Conservation (phyloP, 2,888 invertebrate genomes). For the Coenonympha arcania region DNA sequence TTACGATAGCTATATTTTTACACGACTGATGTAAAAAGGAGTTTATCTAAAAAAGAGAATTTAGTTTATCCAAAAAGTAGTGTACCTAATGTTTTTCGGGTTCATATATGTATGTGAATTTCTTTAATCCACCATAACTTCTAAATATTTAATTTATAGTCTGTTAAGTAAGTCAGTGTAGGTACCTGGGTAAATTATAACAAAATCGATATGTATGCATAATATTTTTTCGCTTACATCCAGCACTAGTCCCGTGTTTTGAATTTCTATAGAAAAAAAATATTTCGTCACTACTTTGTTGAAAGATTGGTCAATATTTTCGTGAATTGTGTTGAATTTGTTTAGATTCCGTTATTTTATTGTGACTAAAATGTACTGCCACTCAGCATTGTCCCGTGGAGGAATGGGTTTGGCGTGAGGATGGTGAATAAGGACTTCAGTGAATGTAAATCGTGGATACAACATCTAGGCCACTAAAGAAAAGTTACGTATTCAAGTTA, state of each 20-base stretch:
- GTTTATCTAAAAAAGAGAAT: too few relatives aligned
- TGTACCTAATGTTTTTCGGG: too few relatives aligned
- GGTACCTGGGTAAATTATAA: too few relatives aligned
- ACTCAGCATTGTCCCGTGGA: not conserved
- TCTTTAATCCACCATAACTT: too few relatives aligned
- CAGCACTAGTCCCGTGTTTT: not conserved
- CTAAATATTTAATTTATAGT: too few relatives aligned
- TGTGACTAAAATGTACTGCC: slow-evolving; percentile 8
- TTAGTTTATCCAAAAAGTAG: too few relatives aligned
- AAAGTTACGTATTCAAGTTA: slow-evolving; percentile 14
- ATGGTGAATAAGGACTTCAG: slow-evolving; percentile 44
- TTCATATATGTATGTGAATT: too few relatives aligned
- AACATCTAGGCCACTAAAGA: slow-evolving; percentile 34
- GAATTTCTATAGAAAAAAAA: not conserved
- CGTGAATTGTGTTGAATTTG: not conserved
- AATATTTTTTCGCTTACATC: not conserved
- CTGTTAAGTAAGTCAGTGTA: too few relatives aligned
- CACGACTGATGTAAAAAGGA: too few relatives aligned
- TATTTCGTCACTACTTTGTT: not conserved
- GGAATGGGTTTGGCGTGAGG: slow-evolving; percentile 28
- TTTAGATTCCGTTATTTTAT: not conserved
- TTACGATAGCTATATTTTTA: too few relatives aligned
- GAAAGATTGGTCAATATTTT: not conserved
- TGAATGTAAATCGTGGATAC: slow-evolving; percentile 50
- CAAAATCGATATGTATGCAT: too few relatives aligned